Conservation (phyloP, 2,113 vertebrate genomes). For the Tachycineta bicolor region DNA sequence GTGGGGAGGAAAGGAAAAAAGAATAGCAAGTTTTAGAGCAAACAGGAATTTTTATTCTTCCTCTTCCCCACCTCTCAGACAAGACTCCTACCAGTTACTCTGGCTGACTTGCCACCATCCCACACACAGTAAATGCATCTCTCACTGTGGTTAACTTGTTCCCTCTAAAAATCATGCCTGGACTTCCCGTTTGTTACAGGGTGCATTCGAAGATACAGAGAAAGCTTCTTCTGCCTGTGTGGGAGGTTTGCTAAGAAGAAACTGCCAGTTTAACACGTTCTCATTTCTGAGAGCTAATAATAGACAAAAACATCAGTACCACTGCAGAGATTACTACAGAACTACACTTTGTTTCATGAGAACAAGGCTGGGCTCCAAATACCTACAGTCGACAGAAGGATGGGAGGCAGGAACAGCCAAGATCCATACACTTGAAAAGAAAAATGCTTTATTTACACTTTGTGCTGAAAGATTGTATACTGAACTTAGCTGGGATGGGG, state of each 20-base stretch:
- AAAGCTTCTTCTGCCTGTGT: not conserved
- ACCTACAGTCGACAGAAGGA: not conserved
- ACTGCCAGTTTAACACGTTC: not conserved
- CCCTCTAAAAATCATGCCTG: not conserved
- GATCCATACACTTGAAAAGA: not conserved
- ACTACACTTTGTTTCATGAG: not conserved
- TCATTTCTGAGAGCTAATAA: not conserved
- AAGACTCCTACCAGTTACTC: not conserved
- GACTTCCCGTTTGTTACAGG: not conserved
- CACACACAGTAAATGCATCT: not conserved
- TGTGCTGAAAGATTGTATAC: not conserved
- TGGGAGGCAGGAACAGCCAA: not conserved
- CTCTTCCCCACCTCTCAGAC: not conserved
- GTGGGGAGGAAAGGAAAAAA: not conserved
- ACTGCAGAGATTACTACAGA: not conserved
- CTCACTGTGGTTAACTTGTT: not conserved
- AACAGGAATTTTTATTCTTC: not conserved
- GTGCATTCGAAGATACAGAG: not conserved
- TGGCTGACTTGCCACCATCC: not conserved
- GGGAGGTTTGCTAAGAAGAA: conserved; percentile 10
- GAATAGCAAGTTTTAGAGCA: not conserved
- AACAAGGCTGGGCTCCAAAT: not conserved
- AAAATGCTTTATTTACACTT: not conserved
- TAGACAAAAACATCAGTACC: not conserved
- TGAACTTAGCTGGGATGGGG: not conserved